Conservation (phyloP, 2,113 vertebrate genomes). For the Myxocyprinus asiaticus region DNA sequence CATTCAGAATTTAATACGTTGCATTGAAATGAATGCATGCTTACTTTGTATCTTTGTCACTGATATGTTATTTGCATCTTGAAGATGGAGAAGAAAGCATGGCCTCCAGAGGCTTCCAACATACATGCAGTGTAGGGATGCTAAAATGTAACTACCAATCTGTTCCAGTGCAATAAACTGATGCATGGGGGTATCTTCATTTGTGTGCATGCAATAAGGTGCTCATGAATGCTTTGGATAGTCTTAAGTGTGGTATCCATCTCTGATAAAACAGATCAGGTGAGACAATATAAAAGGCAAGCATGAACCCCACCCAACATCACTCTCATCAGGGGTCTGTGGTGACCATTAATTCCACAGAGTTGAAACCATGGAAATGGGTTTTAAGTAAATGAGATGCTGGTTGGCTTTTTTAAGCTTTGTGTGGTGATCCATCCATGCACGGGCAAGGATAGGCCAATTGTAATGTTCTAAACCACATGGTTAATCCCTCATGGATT, state of each 20-base stretch:
- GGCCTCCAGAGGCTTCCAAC: conserved; percentile 25
- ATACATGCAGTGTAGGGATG: conserved; percentile 21
- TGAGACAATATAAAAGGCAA: conserved; percentile 41
- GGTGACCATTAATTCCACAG: no score
- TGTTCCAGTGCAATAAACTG: conserved; percentile 14
- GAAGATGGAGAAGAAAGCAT: conserved; percentile 23
- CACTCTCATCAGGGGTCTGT: not conserved
- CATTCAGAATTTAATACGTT: not conserved
- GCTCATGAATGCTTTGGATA: not conserved
- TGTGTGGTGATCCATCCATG: not conserved
- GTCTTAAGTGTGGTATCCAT: not conserved
- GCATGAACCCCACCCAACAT: conserved; percentile 53
- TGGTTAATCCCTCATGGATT: not conserved
- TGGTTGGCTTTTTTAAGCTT: not conserved
- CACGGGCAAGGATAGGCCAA: not conserved
- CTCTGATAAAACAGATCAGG: conserved; percentile 29
- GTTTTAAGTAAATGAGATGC: not conserved
- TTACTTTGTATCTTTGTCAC: not conserved
- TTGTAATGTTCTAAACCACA: conserved; percentile 5
- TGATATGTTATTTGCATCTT: not conserved
- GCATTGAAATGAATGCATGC: not conserved
- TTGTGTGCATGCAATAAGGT: not conserved
- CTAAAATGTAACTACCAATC: not conserved
- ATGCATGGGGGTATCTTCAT: not conserved
- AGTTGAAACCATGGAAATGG: not conserved